These are phyloP conservation scores for Phaethon lepturus DNA, from an alignment of 2,113 vertebrate species.

Conservation along the genomic window DNA sequence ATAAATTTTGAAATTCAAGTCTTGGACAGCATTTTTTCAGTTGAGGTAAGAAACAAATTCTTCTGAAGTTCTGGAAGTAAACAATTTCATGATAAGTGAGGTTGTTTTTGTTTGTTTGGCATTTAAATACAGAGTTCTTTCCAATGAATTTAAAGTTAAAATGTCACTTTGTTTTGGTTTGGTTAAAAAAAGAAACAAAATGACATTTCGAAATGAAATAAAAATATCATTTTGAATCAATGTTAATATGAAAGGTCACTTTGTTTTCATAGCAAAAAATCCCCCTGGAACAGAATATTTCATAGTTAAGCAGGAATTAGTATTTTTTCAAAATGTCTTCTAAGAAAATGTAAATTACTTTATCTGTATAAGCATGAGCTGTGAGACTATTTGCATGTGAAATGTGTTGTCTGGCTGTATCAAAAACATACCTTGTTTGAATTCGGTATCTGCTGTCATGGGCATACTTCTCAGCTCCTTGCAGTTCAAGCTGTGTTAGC, in stretches of 20 bases:
- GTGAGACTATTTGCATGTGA: neutral
- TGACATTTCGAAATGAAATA: conserved; percentile 52
- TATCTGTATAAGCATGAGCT: neutral
- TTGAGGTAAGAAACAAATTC: neutral
- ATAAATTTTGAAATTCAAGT: neutral
- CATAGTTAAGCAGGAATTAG: neutral
- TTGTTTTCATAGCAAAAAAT: conserved; percentile 14
- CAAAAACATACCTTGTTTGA: neutral
- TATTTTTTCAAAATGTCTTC: neutral
- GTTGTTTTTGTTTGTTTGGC: neutral
- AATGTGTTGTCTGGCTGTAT: neutral
- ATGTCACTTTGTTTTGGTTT: conserved; percentile 30
- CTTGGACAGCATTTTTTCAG: neutral
- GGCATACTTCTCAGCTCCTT: neutral
- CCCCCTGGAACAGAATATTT: neutral
- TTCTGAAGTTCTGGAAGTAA: neutral
- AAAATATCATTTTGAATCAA: conserved; percentile 45
- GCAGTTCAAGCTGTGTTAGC: neutral
- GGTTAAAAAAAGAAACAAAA: conserved; percentile 23
- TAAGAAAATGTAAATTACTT: neutral
- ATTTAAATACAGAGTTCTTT: conserved; percentile 26
- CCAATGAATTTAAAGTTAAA: conserved; percentile 25
- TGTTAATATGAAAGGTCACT: conserved; percentile 49
- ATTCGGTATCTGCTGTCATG: neutral
- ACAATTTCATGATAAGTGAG: neutral